Evolutionary conservation across 2,797 vertebrate species (phyloP).

Genomic region (Sorex maritimensis): DNA sequence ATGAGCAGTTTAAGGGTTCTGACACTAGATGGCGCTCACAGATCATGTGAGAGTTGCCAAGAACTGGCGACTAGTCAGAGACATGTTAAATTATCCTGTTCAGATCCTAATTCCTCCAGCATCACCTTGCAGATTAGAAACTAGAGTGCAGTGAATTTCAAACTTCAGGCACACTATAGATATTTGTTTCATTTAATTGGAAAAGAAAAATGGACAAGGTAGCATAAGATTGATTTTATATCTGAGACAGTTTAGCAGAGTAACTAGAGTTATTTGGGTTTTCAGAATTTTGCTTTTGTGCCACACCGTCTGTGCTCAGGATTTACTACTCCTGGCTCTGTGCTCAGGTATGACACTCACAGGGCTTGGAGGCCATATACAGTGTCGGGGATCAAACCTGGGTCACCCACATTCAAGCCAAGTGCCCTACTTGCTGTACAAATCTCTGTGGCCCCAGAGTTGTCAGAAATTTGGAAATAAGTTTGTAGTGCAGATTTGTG

Average conservation of each 20-base stretch:
- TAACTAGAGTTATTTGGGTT: conserved; percentile 20
- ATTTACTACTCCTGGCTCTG: no score
- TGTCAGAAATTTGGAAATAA: conserved; percentile 61
- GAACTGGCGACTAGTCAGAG: background rate
- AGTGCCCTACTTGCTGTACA: no score
- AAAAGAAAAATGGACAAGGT: conserved; percentile 37
- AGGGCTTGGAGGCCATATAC: no score
- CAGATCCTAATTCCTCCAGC: background rate
- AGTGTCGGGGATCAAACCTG: no score
- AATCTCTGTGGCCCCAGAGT: no score
- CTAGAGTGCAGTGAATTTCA: conserved; percentile 9
- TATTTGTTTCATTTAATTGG: conserved; percentile 53
- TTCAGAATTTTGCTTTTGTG: conserved; percentile 41
- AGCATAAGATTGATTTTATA: background rate
- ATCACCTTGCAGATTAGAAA: background rate
- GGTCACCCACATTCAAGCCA: no score
- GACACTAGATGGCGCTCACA: conserved; percentile 75
- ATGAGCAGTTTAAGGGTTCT: conserved; percentile 14
- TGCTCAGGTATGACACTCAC: no score
- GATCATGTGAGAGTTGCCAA: conserved; percentile 27
- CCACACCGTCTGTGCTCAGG: no score
- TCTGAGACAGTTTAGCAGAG: background rate
- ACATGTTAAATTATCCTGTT: conserved; percentile 13
- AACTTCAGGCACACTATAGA: conserved; percentile 6
- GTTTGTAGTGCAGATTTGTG: conserved; percentile 46